phyloP scores from a whole-genome alignment of 2,797 vertebrate species.

The Enteromius trimaculatus region DNA sequence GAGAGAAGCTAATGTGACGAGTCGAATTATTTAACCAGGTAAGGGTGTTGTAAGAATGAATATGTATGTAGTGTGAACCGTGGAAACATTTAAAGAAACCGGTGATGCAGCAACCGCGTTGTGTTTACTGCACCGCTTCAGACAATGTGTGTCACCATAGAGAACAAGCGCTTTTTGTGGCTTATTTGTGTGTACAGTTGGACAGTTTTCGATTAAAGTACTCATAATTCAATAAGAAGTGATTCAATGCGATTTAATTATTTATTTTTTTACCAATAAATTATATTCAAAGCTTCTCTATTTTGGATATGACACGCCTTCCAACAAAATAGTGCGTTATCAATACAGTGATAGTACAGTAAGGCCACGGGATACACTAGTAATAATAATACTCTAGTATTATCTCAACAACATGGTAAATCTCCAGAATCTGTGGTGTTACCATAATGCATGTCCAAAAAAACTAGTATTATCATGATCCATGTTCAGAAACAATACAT shows the following conservation, averaged over 20 bases:
- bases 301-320: not conserved
- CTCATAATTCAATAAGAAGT: no score
- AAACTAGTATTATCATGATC: not conserved
- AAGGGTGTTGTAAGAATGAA: not conserved
- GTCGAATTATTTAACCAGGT: slow-evolving; percentile 3
- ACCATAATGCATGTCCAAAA: not conserved
- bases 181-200: not conserved
- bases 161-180: not conserved
- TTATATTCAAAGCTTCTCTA: not conserved
- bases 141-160: not conserved
- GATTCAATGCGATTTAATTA: not conserved
- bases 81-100: not conserved
- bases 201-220: not conserved
- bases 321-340: not conserved
- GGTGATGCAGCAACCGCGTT: not conserved
- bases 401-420: not conserved
- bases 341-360: not conserved
- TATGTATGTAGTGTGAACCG: not conserved
- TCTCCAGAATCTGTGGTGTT: not conserved
- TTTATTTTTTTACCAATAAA: no score
- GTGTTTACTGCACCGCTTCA: not conserved
- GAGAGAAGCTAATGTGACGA: slow-evolving; percentile 2
- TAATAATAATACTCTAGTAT: not conserved
- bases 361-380: not conserved
- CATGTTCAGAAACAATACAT: not conserved